Percentiles rank a stretch among this genome's conserved stretches.
These are phyloP conservation scores for Mesorhabditis sp. DNA, from an alignment of 2,888 invertebrate genomes.

Conservation along the genomic window DNA sequence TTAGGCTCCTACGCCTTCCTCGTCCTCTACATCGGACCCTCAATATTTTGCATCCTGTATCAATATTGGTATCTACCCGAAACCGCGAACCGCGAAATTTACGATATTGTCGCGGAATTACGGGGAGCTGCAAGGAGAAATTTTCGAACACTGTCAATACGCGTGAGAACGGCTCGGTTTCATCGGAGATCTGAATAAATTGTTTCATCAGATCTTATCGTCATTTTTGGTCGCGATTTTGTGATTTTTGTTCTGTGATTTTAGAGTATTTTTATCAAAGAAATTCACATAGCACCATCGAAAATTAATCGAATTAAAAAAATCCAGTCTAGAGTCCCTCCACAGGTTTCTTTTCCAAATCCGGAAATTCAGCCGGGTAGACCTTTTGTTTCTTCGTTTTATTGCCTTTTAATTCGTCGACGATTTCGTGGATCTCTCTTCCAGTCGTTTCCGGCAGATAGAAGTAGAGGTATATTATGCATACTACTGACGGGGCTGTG, in stretches of 20 bases:
- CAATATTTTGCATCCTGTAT: conserved; percentile 25
- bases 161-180: too few relatives aligned
- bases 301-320: too few relatives aligned
- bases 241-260: too few relatives aligned
- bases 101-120: conserved; percentile 41
- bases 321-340: too few relatives aligned
- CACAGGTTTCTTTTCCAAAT: too few relatives aligned
- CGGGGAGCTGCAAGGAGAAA: conserved; percentile 18
- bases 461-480: conserved; percentile 27
- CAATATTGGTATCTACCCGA: conserved; percentile 37
- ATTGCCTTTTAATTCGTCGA: conserved; percentile 34
- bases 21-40: conserved; percentile 38
- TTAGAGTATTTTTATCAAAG: too few relatives aligned
- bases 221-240: too few relatives aligned
- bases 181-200: too few relatives aligned
- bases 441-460: conserved; percentile 44
- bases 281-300: too few relatives aligned
- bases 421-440: conserved; percentile 45
- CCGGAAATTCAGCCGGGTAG: too few relatives aligned
- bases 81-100: conserved; percentile 44
- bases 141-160: too few relatives aligned
- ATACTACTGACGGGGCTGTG: conserved; percentile 31
- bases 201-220: too few relatives aligned
- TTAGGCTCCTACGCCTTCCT: conserved; percentile 23
- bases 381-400: not conserved